These are phyloP conservation scores for Apus apus DNA, from an alignment of 2,113 vertebrate genomes.

Conservation along the genomic window DNA sequence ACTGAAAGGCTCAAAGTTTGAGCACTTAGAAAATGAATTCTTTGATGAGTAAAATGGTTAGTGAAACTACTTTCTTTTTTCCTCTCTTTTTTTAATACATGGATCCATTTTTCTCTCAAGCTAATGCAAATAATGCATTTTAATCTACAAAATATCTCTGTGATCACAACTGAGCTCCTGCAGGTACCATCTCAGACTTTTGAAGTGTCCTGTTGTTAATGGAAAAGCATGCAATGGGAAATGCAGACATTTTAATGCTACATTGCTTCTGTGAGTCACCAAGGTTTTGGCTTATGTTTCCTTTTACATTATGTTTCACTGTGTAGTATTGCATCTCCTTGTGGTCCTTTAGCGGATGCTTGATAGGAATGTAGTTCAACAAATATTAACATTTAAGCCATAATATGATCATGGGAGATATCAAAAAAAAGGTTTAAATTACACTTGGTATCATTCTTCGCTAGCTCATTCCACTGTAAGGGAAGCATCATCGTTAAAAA, in stretches of 20 bases:
- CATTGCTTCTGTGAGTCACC: not conserved
- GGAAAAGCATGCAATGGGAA: constrained; percentile 2
- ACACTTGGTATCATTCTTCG: not conserved
- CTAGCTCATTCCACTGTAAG: not conserved
- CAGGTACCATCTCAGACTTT: constrained; percentile 5
- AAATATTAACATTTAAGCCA: not conserved
- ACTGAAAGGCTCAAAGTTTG: constrained; percentile 63
- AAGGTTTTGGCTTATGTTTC: not conserved
- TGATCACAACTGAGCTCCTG: constrained; percentile 4
- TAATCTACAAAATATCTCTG: constrained; percentile 58
- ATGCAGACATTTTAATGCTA: not conserved
- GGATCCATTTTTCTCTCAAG: constrained; percentile 60
- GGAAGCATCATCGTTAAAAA: not conserved
- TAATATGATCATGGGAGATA: not conserved
- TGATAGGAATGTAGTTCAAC: not conserved
- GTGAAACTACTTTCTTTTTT: not conserved
- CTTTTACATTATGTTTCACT: constrained; percentile 22
- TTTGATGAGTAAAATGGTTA: constrained; percentile 74
- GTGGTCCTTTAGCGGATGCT: not conserved
- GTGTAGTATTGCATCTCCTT: constrained; percentile 7
- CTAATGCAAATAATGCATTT: constrained; percentile 63
- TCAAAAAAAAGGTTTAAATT: not conserved
- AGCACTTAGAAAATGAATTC: constrained; percentile 69
- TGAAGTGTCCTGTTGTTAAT: not conserved
- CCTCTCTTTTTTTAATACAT: constrained; percentile 3